Conservation (phyloP, 2,797 vertebrate genomes). For the Argentina silus region DNA sequence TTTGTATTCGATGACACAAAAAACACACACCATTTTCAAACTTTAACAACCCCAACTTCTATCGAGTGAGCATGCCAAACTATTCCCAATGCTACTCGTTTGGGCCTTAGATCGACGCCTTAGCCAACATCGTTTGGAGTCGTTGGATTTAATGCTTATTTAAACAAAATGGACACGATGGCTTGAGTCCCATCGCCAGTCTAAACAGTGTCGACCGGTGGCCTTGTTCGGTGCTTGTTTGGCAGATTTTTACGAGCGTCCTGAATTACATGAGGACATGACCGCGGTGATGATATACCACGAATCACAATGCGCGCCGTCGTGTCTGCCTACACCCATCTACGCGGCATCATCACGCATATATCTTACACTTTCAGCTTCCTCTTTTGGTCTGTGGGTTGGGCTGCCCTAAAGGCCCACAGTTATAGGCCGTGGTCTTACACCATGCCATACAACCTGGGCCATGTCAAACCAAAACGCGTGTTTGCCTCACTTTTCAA, state of each 20-base stretch:
- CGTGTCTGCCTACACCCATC: slow-evolving; percentile 36
- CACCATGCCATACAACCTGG: no score
- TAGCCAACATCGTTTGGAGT: slow-evolving; percentile 52
- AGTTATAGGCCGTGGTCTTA: no score
- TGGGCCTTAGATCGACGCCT: not conserved
- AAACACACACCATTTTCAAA: not conserved
- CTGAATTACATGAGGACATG: slow-evolving; percentile 18
- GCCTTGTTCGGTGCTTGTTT: slow-evolving; percentile 53
- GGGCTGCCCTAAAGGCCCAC: no score
- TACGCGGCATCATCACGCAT: slow-evolving; percentile 7
- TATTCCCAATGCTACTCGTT: not conserved
- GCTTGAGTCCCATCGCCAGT: slow-evolving; percentile 53
- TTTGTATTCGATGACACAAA: not conserved
- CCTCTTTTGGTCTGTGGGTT: not conserved
- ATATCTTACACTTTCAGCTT: slow-evolving; percentile 30
- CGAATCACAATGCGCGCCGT: slow-evolving; percentile 43
- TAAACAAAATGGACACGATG: slow-evolving; percentile 63
- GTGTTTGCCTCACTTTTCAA: no score
- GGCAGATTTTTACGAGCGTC: slow-evolving; percentile 58
- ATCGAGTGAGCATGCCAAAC: not conserved
- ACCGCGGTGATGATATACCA: slow-evolving; percentile 44
- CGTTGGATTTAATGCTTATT: slow-evolving; percentile 74
- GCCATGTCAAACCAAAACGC: no score
- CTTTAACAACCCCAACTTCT: not conserved
- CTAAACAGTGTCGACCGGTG: slow-evolving; percentile 62